Conservation (phyloP, 2,888 invertebrate genomes). For the Folsomia candida region DNA sequence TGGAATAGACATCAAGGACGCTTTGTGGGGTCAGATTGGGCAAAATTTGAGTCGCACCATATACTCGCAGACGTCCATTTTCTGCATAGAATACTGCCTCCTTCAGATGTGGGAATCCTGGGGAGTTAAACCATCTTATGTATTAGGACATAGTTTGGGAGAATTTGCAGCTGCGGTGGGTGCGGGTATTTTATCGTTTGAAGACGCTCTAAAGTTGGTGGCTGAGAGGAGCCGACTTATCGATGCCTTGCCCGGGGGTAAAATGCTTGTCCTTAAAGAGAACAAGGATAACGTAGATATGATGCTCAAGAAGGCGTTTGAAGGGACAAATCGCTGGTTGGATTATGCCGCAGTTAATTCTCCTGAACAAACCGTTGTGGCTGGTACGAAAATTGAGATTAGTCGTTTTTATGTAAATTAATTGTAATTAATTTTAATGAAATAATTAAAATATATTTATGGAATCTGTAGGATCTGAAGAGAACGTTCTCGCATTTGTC, state of each 20-base stretch:
- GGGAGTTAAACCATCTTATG: constrained; percentile 34
- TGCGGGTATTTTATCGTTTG: constrained; percentile 24
- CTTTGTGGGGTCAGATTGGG: constrained; percentile 10
- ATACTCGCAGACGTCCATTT: constrained; percentile 39
- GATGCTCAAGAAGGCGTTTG: not conserved
- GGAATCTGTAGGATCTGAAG: not conserved
- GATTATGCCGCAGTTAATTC: constrained; percentile 38
- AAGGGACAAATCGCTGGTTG: constrained; percentile 14
- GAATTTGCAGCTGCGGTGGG: constrained; percentile 40
- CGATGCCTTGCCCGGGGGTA: constrained; percentile 30
- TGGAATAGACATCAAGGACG: constrained; percentile 20
- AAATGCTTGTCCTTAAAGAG: constrained; percentile 38
- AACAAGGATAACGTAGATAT: constrained; percentile 9
- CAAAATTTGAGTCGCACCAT: constrained; percentile 21
- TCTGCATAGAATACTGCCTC: constrained; percentile 33
- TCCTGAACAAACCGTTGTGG: constrained; percentile 36
- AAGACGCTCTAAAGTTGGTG: constrained; percentile 35
- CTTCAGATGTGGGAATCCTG: constrained; percentile 30
- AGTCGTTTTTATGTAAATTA: too few species aligned
- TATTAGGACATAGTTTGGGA: constrained; percentile 37
- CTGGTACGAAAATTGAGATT: too few species aligned
- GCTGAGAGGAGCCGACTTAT: constrained; percentile 35
- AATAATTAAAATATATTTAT: too few species aligned
- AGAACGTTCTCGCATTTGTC: not conserved
- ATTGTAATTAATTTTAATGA: not conserved